Evolutionary conservation across 2,113 vertebrate genomes (phyloP), one percentile per base, ranked within the genome.

Genomic region (Synchiropus splendidus): DNA sequence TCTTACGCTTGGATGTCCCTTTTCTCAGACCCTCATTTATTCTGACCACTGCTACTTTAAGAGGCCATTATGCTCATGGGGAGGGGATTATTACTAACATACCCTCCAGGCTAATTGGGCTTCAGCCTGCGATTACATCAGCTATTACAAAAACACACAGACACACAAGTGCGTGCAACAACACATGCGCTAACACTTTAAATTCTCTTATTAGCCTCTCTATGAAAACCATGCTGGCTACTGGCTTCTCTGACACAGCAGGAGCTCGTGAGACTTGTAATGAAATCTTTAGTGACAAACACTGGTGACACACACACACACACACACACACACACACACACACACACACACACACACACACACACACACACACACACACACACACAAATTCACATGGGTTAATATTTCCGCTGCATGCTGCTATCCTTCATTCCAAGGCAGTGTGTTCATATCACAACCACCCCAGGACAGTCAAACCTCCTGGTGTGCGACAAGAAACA

Each of bases 21-120:
- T 39, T 38, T 45, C 39, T 39, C 50, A 65, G 52, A 63, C 49
- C 58, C 57, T 77, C 45, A 51, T 70, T 75, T 77, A 77, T 78
- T 82, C 67, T 72, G 58, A 61, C 62, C 69, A 58, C 66, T 67
- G 58, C 51, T 73, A 63, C 63, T 72, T 64, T 80, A 81, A 81
- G 75, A 74, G 69, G 64, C 67, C 72, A 83, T 80, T 75, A 80
- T 57, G 69, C 71, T 65, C 72, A 70, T 27, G 68, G 67, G 74
- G 58, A 77, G 67, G 60, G 70, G 73, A 71, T 67, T 80, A 74
- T 80, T 75, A 74, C 67, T 55, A 60, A 67, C 63, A 80, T 74
- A 79, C 72, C 75, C 77, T 77, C 50, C 48, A 58, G 78, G 75
- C 79, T 83, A 82, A 84, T 80, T 77, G 75, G 58, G 63, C 63